Evolutionary conservation across 2,888 invertebrate species (phyloP).

Genomic region (Glomeris marginata): DNA sequence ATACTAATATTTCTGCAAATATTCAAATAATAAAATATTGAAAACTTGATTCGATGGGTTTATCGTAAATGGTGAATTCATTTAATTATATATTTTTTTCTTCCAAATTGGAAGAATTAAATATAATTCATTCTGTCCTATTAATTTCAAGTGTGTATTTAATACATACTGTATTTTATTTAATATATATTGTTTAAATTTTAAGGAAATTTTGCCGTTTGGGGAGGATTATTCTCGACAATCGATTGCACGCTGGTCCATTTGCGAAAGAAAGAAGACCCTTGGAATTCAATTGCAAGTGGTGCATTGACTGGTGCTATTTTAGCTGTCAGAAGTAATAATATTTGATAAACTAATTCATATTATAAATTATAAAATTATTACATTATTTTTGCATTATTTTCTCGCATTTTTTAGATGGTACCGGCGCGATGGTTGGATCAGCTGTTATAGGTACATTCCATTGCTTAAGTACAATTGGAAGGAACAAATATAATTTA

Average conservation of each 20-base stretch:
- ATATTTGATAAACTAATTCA: constrained; percentile 1
- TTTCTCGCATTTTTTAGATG: constrained; percentile 28
- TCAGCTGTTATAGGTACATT: constrained; percentile 78
- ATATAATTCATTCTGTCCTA: too few species aligned
- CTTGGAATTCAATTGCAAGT: constrained; percentile 90
- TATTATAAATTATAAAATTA: background rate
- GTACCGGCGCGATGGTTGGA: constrained; percentile 47
- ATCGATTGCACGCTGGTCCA: constrained; percentile 92
- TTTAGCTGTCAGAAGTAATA: constrained; percentile 82
- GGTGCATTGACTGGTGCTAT: constrained; percentile 95
- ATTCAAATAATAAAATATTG: too few species aligned
- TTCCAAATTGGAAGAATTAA: too few species aligned
- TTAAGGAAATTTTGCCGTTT: constrained; percentile 81
- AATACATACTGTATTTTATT: too few species aligned
- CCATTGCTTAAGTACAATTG: background rate
- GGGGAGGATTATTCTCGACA: constrained; percentile 97
- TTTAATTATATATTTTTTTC: too few species aligned
- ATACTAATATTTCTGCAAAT: too few species aligned
- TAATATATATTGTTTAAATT: background rate
- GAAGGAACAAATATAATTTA: background rate
- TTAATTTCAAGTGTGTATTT: too few species aligned
- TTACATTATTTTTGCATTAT: constrained; percentile 1
- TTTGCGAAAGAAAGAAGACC: constrained; percentile 88
- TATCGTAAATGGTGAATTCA: too few species aligned
- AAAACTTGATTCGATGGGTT: too few species aligned